phyloP scores from a whole-genome alignment of 1,140 invertebrate genomes.

The Drosophila asahinai region DNA sequence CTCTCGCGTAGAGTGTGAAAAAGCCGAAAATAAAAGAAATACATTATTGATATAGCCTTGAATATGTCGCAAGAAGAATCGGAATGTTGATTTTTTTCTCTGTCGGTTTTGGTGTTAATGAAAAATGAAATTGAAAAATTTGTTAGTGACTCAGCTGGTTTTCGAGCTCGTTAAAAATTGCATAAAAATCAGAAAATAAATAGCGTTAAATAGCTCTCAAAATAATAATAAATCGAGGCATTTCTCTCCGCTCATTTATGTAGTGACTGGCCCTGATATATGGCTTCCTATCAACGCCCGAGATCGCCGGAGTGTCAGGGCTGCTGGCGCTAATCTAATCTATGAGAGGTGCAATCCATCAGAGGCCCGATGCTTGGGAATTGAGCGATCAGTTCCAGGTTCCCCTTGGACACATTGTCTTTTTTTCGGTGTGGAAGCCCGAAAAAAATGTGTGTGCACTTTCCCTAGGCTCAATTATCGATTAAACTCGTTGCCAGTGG shows the following conservation, averaged over 20 bases:
- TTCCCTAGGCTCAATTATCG: constrained; percentile 33
- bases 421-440: background rate
- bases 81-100: constrained; percentile 56
- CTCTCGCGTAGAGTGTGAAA: constrained; percentile 61
- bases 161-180: constrained; percentile 37
- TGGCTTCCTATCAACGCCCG: constrained; percentile 37
- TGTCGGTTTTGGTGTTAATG: constrained; percentile 56
- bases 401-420: constrained; percentile 3
- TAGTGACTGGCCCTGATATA: constrained; percentile 20
- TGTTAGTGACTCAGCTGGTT: constrained; percentile 49
- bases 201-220: constrained; percentile 3
- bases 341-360: constrained; percentile 40
- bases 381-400: constrained; percentile 31
- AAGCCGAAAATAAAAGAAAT: constrained; percentile 68
- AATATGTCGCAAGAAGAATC: constrained; percentile 74
- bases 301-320: constrained; percentile 47
- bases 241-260: constrained; percentile 14
- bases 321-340: constrained; percentile 49
- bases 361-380: constrained; percentile 9
- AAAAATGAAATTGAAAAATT: constrained; percentile 46
- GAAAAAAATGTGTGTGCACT: constrained; percentile 5
- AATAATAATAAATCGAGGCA: constrained; percentile 13
- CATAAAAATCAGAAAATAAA: constrained; percentile 26
- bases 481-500: constrained; percentile 42
- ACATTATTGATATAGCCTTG: constrained; percentile 80